Evolutionary conservation across 2,888 invertebrate genomes (phyloP).

Genomic region (Belgica antarctica): DNA sequence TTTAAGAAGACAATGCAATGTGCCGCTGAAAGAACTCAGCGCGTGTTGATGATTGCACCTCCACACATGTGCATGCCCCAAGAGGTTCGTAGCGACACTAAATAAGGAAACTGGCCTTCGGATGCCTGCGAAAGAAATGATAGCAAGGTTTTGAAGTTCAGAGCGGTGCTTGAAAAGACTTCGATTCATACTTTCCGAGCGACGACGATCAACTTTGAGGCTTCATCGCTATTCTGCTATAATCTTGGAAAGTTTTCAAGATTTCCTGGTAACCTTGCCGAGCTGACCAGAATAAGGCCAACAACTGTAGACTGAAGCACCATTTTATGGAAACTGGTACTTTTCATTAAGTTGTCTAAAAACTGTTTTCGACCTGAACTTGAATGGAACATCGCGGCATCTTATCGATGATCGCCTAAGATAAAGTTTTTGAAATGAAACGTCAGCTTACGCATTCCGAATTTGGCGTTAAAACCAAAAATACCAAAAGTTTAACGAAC

Average conservation of each 20-base stretch:
- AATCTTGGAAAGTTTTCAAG: neutral
- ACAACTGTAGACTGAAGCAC: neutral
- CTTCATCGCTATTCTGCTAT: neutral
- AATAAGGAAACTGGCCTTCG: neutral
- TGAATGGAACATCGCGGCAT: too few relatives aligned
- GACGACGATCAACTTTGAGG: neutral
- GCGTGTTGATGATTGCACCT: neutral
- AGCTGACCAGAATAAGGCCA: neutral
- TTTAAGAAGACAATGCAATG: neutral
- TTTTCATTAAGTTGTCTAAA: too few relatives aligned
- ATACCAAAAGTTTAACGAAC: too few relatives aligned
- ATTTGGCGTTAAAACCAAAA: too few relatives aligned
- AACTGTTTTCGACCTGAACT: too few relatives aligned
- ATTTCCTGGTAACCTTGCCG: neutral
- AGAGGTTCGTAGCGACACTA: neutral
- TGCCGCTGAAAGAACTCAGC: neutral
- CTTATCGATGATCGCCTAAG: too few relatives aligned
- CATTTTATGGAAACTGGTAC: neutral
- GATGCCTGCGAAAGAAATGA: neutral
- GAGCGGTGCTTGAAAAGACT: neutral
- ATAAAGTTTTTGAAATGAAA: too few relatives aligned
- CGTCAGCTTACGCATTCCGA: too few relatives aligned
- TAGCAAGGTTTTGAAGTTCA: neutral
- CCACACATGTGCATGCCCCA: neutral
- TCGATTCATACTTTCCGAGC: conserved; percentile 2